Percentiles rank a stretch among this genome's conserved stretches.
Evolutionary conservation across 2,888 invertebrate species (phyloP).

Genomic region (Acleris sparsana): DNA sequence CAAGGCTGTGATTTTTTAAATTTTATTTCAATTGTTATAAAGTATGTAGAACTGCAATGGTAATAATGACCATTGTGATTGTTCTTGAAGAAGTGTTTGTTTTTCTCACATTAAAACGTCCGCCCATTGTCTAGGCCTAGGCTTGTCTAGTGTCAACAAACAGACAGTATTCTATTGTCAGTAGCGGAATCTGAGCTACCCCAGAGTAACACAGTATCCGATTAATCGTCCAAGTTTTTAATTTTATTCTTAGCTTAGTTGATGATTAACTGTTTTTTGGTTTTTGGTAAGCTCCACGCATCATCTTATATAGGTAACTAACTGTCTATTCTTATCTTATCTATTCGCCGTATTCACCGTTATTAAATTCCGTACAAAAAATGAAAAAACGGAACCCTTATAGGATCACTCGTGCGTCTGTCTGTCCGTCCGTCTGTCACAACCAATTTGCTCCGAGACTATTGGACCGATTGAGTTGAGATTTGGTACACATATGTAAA

Average conservation of each 20-base stretch:
- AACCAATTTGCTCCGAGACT: too few relatives aligned
- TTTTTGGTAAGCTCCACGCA: too few relatives aligned
- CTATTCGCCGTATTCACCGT: too few relatives aligned
- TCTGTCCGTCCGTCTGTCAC: too few relatives aligned
- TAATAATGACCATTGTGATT: slow-evolving; percentile 41
- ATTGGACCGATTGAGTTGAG: too few relatives aligned
- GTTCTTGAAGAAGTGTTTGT: slow-evolving; percentile 46
- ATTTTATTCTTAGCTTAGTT: background rate
- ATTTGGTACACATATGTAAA: too few relatives aligned
- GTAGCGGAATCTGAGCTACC: slow-evolving; percentile 7
- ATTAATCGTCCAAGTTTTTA: background rate
- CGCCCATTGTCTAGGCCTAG: slow-evolving; percentile 64
- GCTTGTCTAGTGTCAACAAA: slow-evolving; percentile 26
- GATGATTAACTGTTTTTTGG: background rate
- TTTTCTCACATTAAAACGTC: slow-evolving; percentile 68
- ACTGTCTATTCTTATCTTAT: too few relatives aligned
- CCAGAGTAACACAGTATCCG: background rate
- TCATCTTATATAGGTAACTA: too few relatives aligned
- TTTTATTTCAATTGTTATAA: slow-evolving; percentile 36
- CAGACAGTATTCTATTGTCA: slow-evolving; percentile 14
- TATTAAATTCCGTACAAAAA: too few relatives aligned
- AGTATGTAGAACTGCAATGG: slow-evolving; percentile 46
- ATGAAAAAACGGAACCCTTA: too few relatives aligned
- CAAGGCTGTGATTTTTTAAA: slow-evolving; percentile 51
- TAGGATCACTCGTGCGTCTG: too few relatives aligned